Evolutionary conservation across 1,140 invertebrate species (phyloP).

Genomic region (Leptestheria dahalacensis): DNA sequence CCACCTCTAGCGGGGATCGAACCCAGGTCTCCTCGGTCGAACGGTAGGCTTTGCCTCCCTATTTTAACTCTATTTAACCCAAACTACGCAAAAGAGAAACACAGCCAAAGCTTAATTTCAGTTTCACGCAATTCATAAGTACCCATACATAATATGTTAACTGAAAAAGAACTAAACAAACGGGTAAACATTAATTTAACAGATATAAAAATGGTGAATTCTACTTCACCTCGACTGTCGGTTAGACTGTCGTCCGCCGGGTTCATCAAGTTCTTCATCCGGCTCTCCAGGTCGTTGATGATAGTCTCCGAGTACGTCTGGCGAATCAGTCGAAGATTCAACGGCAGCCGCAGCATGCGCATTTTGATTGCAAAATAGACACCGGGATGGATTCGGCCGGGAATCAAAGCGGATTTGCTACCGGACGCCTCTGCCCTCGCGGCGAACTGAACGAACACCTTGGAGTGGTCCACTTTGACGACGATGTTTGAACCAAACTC

Average conservation of each 20-base stretch:
- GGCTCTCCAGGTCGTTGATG: slow-evolving; percentile 26
- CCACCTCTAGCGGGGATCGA: too few relatives aligned
- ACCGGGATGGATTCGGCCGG: slow-evolving; percentile 44
- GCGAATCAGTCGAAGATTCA: slow-evolving; percentile 32
- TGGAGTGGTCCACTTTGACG: slow-evolving; percentile 20
- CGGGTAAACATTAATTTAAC: neutral
- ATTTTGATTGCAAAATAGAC: slow-evolving; percentile 67
- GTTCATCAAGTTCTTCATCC: slow-evolving; percentile 18
- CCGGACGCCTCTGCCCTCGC: neutral
- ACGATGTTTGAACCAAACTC: slow-evolving; percentile 22
- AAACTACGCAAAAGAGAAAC: too few relatives aligned
- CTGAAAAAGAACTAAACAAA: too few relatives aligned
- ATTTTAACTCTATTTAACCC: too few relatives aligned
- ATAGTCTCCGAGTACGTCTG: slow-evolving; percentile 4
- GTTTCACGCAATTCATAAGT: too few relatives aligned
- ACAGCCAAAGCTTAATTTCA: too few relatives aligned
- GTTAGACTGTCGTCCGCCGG: slow-evolving; percentile 1
- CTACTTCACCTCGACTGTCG: neutral
- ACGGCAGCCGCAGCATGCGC: slow-evolving; percentile 34
- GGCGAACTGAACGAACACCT: slow-evolving; percentile 21
- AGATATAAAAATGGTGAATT: neutral
- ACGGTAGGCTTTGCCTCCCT: too few relatives aligned
- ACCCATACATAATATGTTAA: too few relatives aligned
- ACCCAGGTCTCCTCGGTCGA: too few relatives aligned
- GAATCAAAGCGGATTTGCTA: slow-evolving; percentile 23